phyloP scores from a whole-genome alignment of 2,113 vertebrate genomes.

The Cinclus cinclus region DNA sequence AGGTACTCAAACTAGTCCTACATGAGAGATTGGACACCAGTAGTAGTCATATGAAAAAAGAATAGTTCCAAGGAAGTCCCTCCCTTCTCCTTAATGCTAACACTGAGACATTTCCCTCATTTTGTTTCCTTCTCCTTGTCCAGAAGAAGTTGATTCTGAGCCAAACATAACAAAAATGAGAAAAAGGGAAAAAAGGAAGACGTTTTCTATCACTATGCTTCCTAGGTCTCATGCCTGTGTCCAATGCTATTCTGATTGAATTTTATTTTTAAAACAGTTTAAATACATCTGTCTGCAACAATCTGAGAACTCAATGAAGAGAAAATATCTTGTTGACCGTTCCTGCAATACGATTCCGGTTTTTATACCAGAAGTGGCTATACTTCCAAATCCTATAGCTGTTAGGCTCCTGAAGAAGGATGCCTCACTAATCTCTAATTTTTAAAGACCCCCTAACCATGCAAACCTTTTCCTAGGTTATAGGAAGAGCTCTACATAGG shows the following conservation, averaged over 20 bases:
- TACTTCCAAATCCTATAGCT: neutral
- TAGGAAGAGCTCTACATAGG: neutral
- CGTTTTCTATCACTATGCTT: neutral
- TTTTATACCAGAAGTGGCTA: neutral
- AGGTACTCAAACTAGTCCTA: neutral
- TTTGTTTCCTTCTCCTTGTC: neutral
- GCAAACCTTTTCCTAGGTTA: neutral
- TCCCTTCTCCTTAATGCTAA: neutral
- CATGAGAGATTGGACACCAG: neutral
- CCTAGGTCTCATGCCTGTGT: neutral
- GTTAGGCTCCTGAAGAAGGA: neutral
- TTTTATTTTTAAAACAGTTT: neutral
- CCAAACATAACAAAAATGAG: neutral
- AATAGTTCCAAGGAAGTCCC: neutral
- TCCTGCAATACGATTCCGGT: neutral
- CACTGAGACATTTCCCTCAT: neutral
- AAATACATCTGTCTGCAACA: neutral
- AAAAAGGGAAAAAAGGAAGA: neutral
- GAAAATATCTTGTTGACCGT: neutral
- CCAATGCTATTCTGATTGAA: neutral
- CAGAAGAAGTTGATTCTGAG: neutral
- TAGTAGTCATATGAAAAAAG: neutral
- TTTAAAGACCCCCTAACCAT: neutral
- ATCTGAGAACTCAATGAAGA: neutral
- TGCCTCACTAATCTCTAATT: neutral